Evolutionary conservation across 2,113 vertebrate species (phyloP).

Genomic region (Butastur rufipennis): DNA sequence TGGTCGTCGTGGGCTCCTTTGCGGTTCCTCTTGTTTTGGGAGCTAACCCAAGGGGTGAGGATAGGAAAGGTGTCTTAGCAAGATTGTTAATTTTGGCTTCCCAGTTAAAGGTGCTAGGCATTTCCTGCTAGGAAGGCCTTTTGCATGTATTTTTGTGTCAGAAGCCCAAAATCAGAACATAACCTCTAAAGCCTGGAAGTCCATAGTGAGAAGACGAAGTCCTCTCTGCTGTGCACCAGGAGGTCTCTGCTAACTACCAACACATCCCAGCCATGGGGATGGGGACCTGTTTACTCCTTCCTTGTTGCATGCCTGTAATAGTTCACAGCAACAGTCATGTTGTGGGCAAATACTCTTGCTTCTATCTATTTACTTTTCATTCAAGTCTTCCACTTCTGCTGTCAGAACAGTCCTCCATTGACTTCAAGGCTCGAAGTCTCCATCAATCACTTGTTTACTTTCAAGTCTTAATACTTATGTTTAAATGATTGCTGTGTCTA

Average conservation of each 20-base stretch:
- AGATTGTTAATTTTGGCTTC: neutral
- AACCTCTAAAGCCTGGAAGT: neutral
- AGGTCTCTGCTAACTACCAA: neutral
- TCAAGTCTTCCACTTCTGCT: neutral
- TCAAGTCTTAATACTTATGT: neutral
- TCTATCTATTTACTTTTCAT: neutral
- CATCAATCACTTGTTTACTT: neutral
- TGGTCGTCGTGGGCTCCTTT: neutral
- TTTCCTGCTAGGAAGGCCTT: neutral
- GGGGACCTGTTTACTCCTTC: neutral
- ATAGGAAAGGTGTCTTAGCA: neutral
- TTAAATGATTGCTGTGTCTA: neutral
- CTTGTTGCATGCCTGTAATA: neutral
- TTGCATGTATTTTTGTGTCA: neutral
- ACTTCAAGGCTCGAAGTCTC: neutral
- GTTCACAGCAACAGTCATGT: neutral
- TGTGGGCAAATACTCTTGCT: neutral
- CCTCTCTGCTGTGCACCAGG: neutral
- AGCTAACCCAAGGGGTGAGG: neutral
- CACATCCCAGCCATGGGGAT: neutral
- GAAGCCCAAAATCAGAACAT: neutral
- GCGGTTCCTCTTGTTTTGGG: neutral
- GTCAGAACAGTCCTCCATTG: neutral
- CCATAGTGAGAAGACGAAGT: neutral
- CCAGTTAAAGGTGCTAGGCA: neutral